These are phyloP conservation scores for Drosophila oshimai DNA, from an alignment of 1,140 invertebrate genomes.

Conservation along the genomic window DNA sequence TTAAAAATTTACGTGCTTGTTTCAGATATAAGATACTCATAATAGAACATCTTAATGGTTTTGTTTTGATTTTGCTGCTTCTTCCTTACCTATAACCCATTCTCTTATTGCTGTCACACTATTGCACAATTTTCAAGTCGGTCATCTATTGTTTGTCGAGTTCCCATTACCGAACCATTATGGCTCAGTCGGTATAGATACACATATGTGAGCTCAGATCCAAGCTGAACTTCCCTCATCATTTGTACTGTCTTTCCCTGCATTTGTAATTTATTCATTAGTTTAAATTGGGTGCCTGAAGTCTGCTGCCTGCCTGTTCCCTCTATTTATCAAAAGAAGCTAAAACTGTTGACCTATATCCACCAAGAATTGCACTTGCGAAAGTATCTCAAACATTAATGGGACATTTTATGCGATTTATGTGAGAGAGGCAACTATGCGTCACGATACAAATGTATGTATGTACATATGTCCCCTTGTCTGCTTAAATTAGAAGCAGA, in stretches of 20 bases:
- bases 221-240: conserved; percentile 49
- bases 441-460: conserved; percentile 13
- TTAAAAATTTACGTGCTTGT: too few relatives aligned
- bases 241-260: conserved; percentile 31
- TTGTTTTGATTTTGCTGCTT: conserved; percentile 13
- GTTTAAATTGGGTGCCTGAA: conserved; percentile 53
- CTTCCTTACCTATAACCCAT: background rate
- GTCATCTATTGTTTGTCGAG: conserved; percentile 24
- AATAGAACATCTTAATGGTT: background rate
- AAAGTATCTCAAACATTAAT: conserved; percentile 24
- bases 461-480: too few relatives aligned
- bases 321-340: background rate
- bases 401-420: conserved; percentile 39
- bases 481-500: conserved; percentile 45
- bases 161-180: conserved; percentile 2
- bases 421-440: conserved; percentile 10
- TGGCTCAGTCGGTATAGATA: background rate
- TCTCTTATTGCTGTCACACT: conserved; percentile 19
- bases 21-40: background rate
- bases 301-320: conserved; percentile 9
- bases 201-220: conserved; percentile 20
- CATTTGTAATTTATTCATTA: conserved; percentile 65
- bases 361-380: conserved; percentile 33
- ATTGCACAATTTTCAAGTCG: conserved; percentile 30
- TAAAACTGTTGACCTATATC: conserved; percentile 15